phyloP scores from a whole-genome alignment of 1,140 invertebrate species.

The Micrasema minimum region DNA sequence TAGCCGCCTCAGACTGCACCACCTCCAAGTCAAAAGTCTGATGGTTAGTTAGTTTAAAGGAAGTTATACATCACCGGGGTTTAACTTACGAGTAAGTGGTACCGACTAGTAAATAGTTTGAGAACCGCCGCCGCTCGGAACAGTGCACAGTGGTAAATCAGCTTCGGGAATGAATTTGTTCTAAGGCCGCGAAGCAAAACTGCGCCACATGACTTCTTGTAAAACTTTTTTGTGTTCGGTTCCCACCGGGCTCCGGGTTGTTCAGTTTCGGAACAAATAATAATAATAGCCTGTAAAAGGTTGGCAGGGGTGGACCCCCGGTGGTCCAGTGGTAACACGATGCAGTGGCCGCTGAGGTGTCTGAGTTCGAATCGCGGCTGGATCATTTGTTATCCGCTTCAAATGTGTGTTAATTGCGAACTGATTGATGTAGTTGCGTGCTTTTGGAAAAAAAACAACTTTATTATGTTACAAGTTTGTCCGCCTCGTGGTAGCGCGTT shows the following conservation, averaged over 20 bases:
- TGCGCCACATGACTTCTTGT: slow-evolving; percentile 29
- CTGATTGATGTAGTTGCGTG: slow-evolving; percentile 12
- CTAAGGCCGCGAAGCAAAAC: slow-evolving; percentile 32
- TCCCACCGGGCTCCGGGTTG: not conserved
- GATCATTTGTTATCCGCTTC: slow-evolving; percentile 11
- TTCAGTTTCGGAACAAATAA: slow-evolving; percentile 10
- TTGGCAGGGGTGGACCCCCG: slow-evolving; percentile 4
- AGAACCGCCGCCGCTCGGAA: not conserved
- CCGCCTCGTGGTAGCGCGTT: no score
- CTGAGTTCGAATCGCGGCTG: slow-evolving; percentile 17
- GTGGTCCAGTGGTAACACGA: slow-evolving; percentile 16
- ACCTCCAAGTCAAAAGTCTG: no score
- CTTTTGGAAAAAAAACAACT: no score
- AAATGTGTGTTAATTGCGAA: slow-evolving; percentile 14
- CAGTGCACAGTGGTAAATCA: slow-evolving; percentile 23
- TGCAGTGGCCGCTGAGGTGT: slow-evolving; percentile 8
- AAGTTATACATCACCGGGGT: no score
- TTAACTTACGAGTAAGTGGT: no score
- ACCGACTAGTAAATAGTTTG: not conserved
- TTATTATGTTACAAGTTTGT: no score
- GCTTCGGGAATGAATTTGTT: slow-evolving; percentile 30
- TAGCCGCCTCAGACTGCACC: no score
- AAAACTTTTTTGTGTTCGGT: slow-evolving; percentile 15
- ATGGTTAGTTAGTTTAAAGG: no score
- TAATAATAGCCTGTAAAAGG: slow-evolving; percentile 6